Percentiles rank a stretch among this genome's conserved stretches.
Evolutionary conservation across 2,797 vertebrate species (phyloP).

Genomic region (Molossus molossus): DNA sequence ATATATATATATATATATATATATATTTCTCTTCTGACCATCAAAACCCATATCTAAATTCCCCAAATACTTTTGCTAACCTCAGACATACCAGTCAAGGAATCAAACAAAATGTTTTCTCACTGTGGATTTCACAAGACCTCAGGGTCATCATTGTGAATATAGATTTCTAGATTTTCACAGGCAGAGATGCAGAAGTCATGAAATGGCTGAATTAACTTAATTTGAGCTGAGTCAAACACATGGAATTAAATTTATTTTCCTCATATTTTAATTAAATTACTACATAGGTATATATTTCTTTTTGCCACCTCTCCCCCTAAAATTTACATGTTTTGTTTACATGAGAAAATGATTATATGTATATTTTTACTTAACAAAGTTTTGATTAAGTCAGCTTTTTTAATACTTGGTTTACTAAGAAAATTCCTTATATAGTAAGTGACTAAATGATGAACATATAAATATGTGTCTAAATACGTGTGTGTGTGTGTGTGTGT

Average conservation of each 20-base stretch:
- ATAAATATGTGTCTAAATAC: neutral
- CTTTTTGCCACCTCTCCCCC: neutral
- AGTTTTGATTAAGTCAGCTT: neutral
- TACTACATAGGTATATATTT: neutral
- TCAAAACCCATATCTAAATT: constrained; percentile 45
- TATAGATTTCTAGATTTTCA: neutral
- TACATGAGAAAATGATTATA: neutral
- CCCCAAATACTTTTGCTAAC: neutral
- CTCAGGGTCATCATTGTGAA: neutral
- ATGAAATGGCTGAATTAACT: neutral
- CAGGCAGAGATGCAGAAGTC: neutral
- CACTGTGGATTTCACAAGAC: neutral
- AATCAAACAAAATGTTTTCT: neutral
- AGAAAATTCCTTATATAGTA: neutral
- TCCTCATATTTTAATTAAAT: constrained; percentile 28
- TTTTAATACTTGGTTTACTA: neutral
- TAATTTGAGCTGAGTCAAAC: neutral
- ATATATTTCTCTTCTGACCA: constrained; percentile 1
- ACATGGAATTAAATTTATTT: neutral
- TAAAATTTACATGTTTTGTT: constrained; percentile 4
- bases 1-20: too few relatives aligned
- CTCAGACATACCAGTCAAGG: neutral
- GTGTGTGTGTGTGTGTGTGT: neutral
- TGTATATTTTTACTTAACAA: neutral
- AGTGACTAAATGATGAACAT: neutral